Percentiles rank a stretch among this genome's conserved stretches.
phyloP scores from a whole-genome alignment of 2,888 invertebrate species.

The Doris montereyensis region DNA sequence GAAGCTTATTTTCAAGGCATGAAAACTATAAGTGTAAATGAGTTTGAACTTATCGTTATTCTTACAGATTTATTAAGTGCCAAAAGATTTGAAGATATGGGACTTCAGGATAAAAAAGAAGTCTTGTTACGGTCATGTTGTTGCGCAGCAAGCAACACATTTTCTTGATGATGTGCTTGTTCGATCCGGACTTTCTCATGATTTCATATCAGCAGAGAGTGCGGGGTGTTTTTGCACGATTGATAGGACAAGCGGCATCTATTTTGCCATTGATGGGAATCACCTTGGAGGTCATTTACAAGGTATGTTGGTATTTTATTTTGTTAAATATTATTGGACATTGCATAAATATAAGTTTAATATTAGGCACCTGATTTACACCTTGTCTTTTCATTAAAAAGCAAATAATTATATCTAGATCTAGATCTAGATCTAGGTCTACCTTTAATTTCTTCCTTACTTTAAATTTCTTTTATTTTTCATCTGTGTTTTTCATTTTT shows the following conservation, averaged over 20 bases:
- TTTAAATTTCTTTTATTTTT: too few relatives aligned
- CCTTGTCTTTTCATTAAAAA: too few relatives aligned
- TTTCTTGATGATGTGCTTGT: slow-evolving; percentile 35
- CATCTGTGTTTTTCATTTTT: too few relatives aligned
- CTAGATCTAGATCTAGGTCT: too few relatives aligned
- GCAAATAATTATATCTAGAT: too few relatives aligned
- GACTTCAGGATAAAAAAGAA: slow-evolving; percentile 32
- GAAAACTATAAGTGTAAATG: slow-evolving; percentile 43
- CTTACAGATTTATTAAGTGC: slow-evolving; percentile 38
- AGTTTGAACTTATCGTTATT: slow-evolving; percentile 45
- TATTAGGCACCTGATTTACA: too few relatives aligned
- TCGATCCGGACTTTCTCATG: slow-evolving; percentile 34
- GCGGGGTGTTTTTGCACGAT: slow-evolving; percentile 33
- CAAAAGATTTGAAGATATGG: slow-evolving; percentile 42
- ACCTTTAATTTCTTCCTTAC: too few relatives aligned
- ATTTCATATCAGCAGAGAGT: slow-evolving; percentile 31
- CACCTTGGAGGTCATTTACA: slow-evolving; percentile 27
- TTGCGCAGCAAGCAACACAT: slow-evolving; percentile 37
- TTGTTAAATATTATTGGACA: too few relatives aligned
- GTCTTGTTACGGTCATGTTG: slow-evolving; percentile 42
- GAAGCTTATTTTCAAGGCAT: slow-evolving; percentile 44
- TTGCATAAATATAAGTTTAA: too few relatives aligned
- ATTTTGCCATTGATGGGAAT: slow-evolving; percentile 29
- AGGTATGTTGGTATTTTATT: slow-evolving; percentile 34
- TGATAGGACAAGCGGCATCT: slow-evolving; percentile 33